Evolutionary conservation across 2,888 invertebrate species (phyloP), one percentile per base, ranked within the genome.

Genomic region (Tenthredo amoena): DNA sequence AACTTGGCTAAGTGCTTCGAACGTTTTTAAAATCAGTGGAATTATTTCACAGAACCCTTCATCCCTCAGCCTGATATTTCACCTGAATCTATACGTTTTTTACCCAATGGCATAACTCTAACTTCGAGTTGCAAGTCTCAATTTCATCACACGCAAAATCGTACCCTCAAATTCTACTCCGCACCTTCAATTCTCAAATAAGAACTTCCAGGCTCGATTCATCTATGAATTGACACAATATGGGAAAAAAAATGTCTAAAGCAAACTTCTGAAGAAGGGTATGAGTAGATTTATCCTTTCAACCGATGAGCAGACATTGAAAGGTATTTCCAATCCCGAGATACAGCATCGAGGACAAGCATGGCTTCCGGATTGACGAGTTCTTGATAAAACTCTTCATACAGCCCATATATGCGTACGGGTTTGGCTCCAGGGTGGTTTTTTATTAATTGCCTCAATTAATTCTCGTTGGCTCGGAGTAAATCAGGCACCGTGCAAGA

Each of bases 391-490:
- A 68, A 43, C 21, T 18, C 15, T 50, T 26, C 34, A 50, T 34
- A 50, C 47, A 9, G 31, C 0, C 43, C 26, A 12, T 77, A 31
- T 47, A 77, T 50, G 31, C 9, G n/a, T 31, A 31, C 47, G 50
- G 34, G 26, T 47, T 47, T 6, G 50, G 77, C 26, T 43, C 40
- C 50, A 15, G 50, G 47, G 50, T 77, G 31, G 50, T 83, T 68
- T 68, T 83, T 68, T 68, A 65, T 83, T 68, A 83, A 83, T 83
- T 71, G 83, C 83, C 37, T 83, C 68, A 83, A 83, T 83, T 83
- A 83, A 83, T 83, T 83, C 65, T 50, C 47, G 4, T 10, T 7
- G 47, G 37, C 68, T 83, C 12, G 83, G 50, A 83, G 83, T 83
- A 83, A 83, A 83, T 83, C 83, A 83, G 83, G n/a, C 26, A 47